phyloP scores from a whole-genome alignment of 1,140 invertebrate species.

The Cydia splendana region DNA sequence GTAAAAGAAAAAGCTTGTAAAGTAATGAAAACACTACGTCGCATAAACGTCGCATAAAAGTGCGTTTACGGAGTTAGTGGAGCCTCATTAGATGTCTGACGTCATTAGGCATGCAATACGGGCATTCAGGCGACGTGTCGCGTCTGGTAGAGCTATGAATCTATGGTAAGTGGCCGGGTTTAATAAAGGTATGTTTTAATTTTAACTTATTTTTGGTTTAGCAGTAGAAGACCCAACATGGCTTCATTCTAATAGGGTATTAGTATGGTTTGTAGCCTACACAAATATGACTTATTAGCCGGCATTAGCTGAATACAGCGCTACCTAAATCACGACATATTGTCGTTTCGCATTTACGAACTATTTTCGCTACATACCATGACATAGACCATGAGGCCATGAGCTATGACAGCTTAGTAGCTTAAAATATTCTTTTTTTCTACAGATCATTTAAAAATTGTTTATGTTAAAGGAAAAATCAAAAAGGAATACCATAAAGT shows the following conservation, averaged over 20 bases:
- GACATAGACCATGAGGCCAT: background rate
- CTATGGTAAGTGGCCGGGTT: background rate
- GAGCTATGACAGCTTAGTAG: too few relatives aligned
- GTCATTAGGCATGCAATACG: constrained; percentile 24
- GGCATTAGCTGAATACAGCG: too few relatives aligned
- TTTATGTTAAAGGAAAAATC: too few relatives aligned
- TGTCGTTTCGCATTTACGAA: too few relatives aligned
- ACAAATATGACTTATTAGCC: background rate
- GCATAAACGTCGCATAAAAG: constrained; percentile 11
- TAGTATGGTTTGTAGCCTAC: background rate
- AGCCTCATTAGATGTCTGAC: constrained; percentile 27
- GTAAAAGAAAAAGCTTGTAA: background rate
- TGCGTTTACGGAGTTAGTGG: constrained; percentile 22
- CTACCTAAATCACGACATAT: too few relatives aligned
- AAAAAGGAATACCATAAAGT: too few relatives aligned
- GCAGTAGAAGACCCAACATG: background rate
- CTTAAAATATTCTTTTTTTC: too few relatives aligned
- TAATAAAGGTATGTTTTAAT: background rate
- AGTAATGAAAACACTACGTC: background rate
- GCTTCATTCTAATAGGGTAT: too few relatives aligned
- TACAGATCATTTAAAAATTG: too few relatives aligned
- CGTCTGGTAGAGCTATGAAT: constrained; percentile 7
- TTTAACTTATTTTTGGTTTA: background rate
- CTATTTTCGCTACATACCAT: background rate
- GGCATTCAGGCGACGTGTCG: constrained; percentile 17